These are phyloP conservation scores for Haliclona indistincta DNA, from an alignment of 37 sponge, comb jelly and placozoan genomes.

Conservation along the genomic window DNA sequence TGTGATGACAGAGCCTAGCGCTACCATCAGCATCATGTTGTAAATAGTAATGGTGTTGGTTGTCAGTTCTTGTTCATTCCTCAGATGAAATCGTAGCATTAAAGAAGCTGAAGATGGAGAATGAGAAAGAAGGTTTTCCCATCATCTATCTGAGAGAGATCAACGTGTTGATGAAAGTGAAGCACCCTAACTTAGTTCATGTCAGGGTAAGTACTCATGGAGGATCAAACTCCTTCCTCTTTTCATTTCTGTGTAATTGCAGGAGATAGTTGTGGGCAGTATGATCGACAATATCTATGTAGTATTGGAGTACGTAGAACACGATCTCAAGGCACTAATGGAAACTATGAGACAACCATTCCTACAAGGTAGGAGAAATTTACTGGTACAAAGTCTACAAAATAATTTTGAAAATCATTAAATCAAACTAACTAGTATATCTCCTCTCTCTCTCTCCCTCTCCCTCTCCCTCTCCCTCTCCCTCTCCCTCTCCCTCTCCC, in stretches of 20 bases:
- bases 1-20: too few relatives aligned
- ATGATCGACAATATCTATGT: slow-evolving; percentile 98
- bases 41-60: too few relatives aligned
- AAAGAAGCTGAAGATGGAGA: slow-evolving; percentile 99
- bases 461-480: too few relatives aligned
- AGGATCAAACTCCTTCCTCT: too few relatives aligned
- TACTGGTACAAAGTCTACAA: too few relatives aligned
- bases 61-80: too few relatives aligned
- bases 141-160: slow-evolving; percentile 97
- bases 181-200: slow-evolving; percentile 92
- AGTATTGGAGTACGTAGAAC: slow-evolving; percentile 98
- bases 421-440: too few relatives aligned
- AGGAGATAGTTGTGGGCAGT: slow-evolving; percentile 94
- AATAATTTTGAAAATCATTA: too few relatives aligned
- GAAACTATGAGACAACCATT: slow-evolving; percentile 95
- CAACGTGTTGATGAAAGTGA: slow-evolving; percentile 86
- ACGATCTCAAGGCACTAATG: slow-evolving; percentile 97
- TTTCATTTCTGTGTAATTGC: slow-evolving; percentile 2
- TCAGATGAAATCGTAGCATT: slow-evolving; percentile 91
- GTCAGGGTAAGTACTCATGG: slow-evolving; percentile 90
- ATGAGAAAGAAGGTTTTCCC: slow-evolving; percentile 99
- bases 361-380: slow-evolving; percentile 73
- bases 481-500: too few relatives aligned
- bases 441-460: too few relatives aligned
- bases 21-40: too few relatives aligned